Evolutionary conservation across 2,888 invertebrate genomes (phyloP).

Genomic region (Machimus rusticus): DNA sequence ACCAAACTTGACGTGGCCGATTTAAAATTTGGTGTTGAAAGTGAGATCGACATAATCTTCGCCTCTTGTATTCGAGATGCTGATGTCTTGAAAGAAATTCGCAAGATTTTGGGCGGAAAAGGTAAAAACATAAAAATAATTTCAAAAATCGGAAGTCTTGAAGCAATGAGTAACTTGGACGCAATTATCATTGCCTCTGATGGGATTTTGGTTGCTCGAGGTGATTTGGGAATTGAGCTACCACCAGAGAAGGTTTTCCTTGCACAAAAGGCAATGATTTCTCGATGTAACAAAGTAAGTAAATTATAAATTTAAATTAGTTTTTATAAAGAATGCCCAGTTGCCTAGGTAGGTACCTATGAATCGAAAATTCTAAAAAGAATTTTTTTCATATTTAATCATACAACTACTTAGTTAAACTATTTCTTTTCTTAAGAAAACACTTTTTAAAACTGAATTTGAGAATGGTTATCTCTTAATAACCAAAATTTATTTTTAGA

Average conservation of each 20-base stretch:
- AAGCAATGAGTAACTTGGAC: slow-evolving; percentile 93
- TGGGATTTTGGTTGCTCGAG: slow-evolving; percentile 98
- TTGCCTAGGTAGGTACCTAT: too few species aligned
- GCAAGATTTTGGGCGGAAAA: slow-evolving; percentile 82
- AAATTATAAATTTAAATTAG: slow-evolving; percentile 54
- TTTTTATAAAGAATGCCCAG: too few species aligned
- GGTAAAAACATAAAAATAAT: slow-evolving; percentile 95
- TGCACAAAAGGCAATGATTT: slow-evolving; percentile 97
- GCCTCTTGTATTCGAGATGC: slow-evolving; percentile 97
- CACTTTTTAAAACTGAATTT: too few species aligned
- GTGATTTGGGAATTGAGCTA: slow-evolving; percentile 97
- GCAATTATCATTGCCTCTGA: slow-evolving; percentile 93
- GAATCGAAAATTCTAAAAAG: too few species aligned
- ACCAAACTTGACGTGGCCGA: slow-evolving; percentile 96
- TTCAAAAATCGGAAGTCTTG: slow-evolving; percentile 98
- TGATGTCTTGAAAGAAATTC: slow-evolving; percentile 87
- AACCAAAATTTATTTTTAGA: too few species aligned
- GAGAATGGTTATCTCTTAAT: too few species aligned
- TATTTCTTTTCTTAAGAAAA: too few species aligned
- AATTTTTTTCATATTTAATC: too few species aligned
- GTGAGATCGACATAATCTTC: slow-evolving; percentile 88
- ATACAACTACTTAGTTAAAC: too few species aligned
- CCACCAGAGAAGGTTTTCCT: slow-evolving; percentile 97
- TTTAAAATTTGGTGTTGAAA: slow-evolving; percentile 87
- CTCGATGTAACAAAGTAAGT: slow-evolving; percentile 83